These are phyloP conservation scores for Hydrolagus colliei DNA, from an alignment of 2,797 vertebrate species.

Conservation along the genomic window DNA sequence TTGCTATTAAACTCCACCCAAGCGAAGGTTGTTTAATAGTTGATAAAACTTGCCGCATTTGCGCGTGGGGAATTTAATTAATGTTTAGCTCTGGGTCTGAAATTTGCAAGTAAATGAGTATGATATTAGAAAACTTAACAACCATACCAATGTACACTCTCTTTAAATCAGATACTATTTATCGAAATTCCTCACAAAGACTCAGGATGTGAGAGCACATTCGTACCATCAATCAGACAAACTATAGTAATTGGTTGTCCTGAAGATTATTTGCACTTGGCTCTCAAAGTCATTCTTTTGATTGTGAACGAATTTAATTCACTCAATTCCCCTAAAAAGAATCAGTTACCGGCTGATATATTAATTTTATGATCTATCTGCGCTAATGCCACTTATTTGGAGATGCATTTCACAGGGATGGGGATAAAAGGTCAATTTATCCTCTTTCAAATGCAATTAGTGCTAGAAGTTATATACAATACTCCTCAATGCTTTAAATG, in stretches of 20 bases:
- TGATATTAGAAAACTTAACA: constrained; percentile 11
- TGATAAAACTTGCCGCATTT: constrained; percentile 1
- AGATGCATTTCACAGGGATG: neutral
- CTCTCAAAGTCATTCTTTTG: neutral
- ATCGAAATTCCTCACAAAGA: constrained; percentile 12
- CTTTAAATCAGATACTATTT: constrained; percentile 19
- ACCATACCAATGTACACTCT: neutral
- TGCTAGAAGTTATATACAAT: neutral
- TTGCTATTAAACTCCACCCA: neutral
- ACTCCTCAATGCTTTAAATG: neutral
- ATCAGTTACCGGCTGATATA: neutral
- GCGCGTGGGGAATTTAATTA: constrained; percentile 1
- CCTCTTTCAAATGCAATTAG: constrained; percentile 8
- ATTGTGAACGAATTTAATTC: constrained; percentile 9
- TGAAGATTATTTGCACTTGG: neutral
- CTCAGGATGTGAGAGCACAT: constrained; percentile 15
- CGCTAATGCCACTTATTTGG: neutral
- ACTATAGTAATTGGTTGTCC: constrained; percentile 9
- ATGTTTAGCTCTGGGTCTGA: neutral
- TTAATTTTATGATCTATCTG: neutral
- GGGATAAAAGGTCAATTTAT: constrained; percentile 13
- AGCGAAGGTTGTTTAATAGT: neutral
- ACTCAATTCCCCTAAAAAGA: neutral
- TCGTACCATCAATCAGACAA: constrained; percentile 5
- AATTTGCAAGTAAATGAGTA: constrained; percentile 7